Evolutionary conservation across 2,888 invertebrate genomes (phyloP).

Genomic region (Leptura quadrifasciata): DNA sequence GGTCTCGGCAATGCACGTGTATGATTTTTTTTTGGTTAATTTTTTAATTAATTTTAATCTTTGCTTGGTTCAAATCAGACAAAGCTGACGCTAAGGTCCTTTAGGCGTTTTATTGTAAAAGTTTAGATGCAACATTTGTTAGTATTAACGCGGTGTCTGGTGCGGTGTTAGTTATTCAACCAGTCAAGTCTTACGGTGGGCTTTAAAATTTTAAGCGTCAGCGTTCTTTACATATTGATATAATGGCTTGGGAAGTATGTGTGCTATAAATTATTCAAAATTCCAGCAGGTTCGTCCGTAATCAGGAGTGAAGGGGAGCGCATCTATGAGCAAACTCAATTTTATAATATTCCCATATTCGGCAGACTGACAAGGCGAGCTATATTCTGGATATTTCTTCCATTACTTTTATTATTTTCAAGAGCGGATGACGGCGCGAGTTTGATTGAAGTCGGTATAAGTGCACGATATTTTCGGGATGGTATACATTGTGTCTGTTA

Average conservation of each 20-base stretch:
- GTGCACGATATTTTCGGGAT: constrained; percentile 5
- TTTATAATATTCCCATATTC: constrained; percentile 28
- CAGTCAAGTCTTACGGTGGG: background rate
- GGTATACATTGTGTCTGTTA: background rate
- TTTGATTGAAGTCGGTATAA: constrained; percentile 27
- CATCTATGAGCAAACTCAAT: constrained; percentile 23
- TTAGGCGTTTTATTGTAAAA: too few relatives aligned
- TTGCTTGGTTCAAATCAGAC: too few relatives aligned
- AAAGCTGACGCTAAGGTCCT: too few relatives aligned
- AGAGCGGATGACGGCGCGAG: background rate
- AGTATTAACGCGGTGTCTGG: too few relatives aligned
- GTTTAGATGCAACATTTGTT: too few relatives aligned
- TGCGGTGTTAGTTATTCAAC: background rate
- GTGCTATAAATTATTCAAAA: constrained; percentile 35
- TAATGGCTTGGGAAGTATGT: constrained; percentile 18
- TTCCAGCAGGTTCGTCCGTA: constrained; percentile 21
- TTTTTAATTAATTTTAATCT: too few relatives aligned
- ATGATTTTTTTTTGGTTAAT: too few relatives aligned
- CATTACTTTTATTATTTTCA: constrained; percentile 36
- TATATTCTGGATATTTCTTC: constrained; percentile 27
- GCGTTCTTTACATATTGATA: constrained; percentile 8
- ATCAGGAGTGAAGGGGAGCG: constrained; percentile 28
- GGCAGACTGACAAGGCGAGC: constrained; percentile 24
- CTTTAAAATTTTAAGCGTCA: constrained; percentile 8
- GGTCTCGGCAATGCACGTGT: too few relatives aligned